phyloP scores from a whole-genome alignment of 1,140 invertebrate genomes.

The Triops longicaudatus region DNA sequence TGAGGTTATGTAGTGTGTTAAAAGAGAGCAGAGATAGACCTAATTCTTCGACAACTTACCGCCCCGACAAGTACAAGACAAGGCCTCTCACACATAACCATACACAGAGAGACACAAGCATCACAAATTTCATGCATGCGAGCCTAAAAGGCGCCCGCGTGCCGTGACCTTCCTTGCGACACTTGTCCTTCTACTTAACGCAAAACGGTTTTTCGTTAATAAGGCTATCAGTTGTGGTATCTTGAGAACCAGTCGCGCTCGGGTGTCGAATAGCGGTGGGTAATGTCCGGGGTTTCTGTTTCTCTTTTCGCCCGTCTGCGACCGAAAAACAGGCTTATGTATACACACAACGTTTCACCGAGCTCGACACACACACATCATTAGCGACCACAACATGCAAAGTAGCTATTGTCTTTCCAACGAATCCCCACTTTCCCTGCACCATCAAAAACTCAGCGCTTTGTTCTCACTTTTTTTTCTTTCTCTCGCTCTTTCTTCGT shows the following conservation, averaged over 20 bases:
- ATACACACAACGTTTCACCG: neutral
- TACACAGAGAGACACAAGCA: neutral
- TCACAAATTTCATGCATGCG: neutral
- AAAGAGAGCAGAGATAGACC: neutral
- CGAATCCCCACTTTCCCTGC: neutral
- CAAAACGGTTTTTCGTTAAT: constrained; percentile 10
- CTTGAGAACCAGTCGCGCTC: neutral
- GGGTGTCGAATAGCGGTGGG: neutral
- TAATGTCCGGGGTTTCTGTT: neutral
- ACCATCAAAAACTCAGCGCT: neutral
- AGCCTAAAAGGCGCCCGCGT: neutral
- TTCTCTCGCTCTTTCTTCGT: neutral
- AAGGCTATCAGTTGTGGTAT: constrained; percentile 1
- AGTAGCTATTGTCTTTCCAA: neutral
- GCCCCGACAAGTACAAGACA: no score
- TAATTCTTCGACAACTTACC: neutral
- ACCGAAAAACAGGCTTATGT: neutral
- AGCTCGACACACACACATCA: neutral
- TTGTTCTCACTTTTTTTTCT: neutral
- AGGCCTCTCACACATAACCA: no score
- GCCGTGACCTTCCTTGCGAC: neutral
- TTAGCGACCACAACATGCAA: constrained; percentile 14
- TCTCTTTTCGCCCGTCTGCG: neutral
- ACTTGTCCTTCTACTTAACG: neutral
- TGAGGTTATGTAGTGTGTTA: neutral